A percentile compares a stretch with the other conserved stretches of the same genome.
Evolutionary conservation across 2,797 vertebrate species (phyloP).

Genomic region (Periparus ater): DNA sequence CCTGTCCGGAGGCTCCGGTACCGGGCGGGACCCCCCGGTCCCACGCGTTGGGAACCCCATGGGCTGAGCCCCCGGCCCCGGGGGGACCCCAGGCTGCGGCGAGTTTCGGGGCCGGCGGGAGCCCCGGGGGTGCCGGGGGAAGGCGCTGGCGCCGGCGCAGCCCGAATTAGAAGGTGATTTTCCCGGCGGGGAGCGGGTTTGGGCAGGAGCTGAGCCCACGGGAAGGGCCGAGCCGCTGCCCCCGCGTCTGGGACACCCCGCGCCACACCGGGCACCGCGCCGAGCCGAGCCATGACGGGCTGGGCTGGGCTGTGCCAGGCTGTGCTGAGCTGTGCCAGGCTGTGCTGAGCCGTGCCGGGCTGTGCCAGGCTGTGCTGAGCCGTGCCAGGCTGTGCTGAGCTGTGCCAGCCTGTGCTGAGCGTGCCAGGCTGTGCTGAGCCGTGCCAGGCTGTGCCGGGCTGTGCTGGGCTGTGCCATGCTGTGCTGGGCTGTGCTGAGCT

Average conservation of each 20-base stretch:
- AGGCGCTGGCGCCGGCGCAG: not conserved
- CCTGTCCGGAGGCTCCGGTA: not conserved
- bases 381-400: too few relatives aligned
- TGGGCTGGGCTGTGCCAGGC: not conserved
- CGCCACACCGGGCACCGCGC: not conserved
- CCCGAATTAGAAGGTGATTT: constrained; percentile 38
- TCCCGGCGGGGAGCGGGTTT: constrained; percentile 26
- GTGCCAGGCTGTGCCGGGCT: not conserved
- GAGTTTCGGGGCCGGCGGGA: not conserved
- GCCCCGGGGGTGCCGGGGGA: not conserved
- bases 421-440: accelerated
- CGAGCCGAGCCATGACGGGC: not conserved
- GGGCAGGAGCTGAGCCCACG: not conserved
- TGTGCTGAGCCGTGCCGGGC: not conserved
- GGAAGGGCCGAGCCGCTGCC: constrained; percentile 1
- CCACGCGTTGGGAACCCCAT: not conserved
- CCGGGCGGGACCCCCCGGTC: not conserved
- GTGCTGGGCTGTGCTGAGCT: not conserved
- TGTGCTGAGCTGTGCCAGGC: accelerated
- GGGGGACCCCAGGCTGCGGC: not conserved
- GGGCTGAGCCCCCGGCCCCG: not conserved
- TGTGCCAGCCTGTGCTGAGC: too few relatives aligned
- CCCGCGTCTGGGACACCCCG: constrained; percentile 1
- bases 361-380: not conserved
- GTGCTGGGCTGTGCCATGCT: not conserved